Conservation (phyloP, 1,140 invertebrate genomes). For the Camponotus pennsylvanicus region DNA sequence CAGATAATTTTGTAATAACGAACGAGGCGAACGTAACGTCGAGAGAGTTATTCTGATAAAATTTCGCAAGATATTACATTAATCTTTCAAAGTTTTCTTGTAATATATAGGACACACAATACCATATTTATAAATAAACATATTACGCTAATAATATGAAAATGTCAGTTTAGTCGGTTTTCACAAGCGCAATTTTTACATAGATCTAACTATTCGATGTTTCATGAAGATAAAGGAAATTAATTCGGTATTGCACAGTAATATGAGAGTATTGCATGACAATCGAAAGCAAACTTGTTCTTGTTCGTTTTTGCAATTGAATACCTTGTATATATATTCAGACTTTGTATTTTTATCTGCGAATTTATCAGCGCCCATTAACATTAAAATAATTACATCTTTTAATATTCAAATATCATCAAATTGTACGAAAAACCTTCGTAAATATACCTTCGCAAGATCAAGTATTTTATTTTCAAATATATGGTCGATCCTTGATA, state of each 20-base stretch:
- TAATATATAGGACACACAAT: not conserved
- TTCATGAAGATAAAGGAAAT: not conserved
- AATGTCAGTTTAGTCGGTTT: not conserved
- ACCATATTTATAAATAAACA: not conserved
- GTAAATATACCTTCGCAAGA: not conserved
- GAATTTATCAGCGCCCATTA: not conserved
- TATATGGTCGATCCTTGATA: not conserved
- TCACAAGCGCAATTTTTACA: not conserved
- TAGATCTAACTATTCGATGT: not conserved
- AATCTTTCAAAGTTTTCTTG: not conserved
- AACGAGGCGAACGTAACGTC: not conserved
- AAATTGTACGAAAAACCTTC: constrained; percentile 8
- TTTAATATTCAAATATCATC: not conserved
- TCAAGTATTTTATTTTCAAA: not conserved
- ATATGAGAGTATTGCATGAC: not conserved
- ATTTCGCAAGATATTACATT: constrained; percentile 4
- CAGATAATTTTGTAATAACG: not conserved
- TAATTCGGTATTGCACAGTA: not conserved
- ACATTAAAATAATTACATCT: constrained; percentile 6
- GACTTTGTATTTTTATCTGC: not conserved
- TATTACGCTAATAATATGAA: not conserved
- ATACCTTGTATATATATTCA: not conserved
- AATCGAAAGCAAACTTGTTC: not conserved
- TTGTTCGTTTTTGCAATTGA: not conserved
- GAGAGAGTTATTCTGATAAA: not conserved